These are phyloP conservation scores for Triplophysa tibetana DNA, from an alignment of 2,113 vertebrate genomes.

Conservation along the genomic window DNA sequence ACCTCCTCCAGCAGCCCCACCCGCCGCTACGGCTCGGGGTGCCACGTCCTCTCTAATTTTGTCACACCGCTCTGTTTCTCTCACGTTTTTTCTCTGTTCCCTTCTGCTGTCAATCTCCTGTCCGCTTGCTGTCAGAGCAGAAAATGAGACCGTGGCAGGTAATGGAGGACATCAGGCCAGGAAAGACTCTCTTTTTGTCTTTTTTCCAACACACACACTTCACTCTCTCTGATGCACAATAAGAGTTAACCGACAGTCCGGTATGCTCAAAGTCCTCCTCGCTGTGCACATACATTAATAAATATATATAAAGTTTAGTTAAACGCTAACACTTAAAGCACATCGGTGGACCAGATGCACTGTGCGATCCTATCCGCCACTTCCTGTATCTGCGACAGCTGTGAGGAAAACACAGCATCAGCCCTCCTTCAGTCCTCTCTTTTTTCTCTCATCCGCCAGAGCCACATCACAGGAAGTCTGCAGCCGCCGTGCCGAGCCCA, in stretches of 20 bases:
- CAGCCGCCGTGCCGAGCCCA: conserved; percentile 1
- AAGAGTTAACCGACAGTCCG: conserved; percentile 12
- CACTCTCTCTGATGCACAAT: not conserved
- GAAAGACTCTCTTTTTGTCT: conserved; percentile 8
- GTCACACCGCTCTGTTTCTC: not conserved
- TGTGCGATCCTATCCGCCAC: not conserved
- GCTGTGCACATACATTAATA: too few species aligned
- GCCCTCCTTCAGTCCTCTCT: not conserved
- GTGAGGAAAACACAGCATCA: not conserved
- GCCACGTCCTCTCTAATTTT: conserved; percentile 36
- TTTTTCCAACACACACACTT: conserved; percentile 14
- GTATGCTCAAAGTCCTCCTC: not conserved
- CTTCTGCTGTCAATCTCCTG: conserved; percentile 15
- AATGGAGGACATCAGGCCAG: conserved; percentile 36
- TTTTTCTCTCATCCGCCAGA: not conserved
- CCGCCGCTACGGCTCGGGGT: conserved; percentile 33
- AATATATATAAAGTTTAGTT: too few species aligned
- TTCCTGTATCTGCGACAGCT: conserved; percentile 12
- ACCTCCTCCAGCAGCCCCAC: conserved; percentile 26
- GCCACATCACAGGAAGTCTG: not conserved
- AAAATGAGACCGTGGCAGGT: conserved; percentile 57
- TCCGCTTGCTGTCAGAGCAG: conserved; percentile 51
- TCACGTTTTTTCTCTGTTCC: conserved; percentile 1
- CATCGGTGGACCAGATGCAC: conserved; percentile 27
- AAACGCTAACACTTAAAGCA: not conserved